Evolutionary conservation across 1,140 invertebrate species (phyloP).

Genomic region (Hylyphantes graminicola): DNA sequence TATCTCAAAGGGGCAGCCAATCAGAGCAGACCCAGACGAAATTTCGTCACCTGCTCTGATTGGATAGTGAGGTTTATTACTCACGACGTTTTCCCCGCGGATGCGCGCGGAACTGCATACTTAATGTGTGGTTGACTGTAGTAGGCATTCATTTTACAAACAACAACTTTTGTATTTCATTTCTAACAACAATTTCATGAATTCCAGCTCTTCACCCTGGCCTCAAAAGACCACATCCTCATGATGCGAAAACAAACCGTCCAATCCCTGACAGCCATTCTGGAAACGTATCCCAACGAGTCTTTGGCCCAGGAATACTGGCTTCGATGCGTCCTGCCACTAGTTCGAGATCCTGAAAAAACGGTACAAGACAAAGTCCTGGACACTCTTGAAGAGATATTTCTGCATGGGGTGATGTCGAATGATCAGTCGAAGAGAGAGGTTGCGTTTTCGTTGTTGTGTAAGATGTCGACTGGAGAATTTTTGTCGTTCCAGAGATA

Average conservation of each 20-base stretch:
- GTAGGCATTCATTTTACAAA: too few species aligned
- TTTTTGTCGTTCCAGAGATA: conserved; percentile 66
- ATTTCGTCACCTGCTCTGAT: too few species aligned
- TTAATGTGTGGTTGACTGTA: too few species aligned
- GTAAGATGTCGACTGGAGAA: conserved; percentile 64
- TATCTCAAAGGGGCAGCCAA: too few species aligned
- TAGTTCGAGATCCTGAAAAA: conserved; percentile 73
- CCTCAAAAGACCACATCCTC: conserved; percentile 70
- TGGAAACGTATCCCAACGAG: conserved; percentile 69
- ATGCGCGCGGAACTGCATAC: too few species aligned
- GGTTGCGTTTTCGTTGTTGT: conserved; percentile 67
- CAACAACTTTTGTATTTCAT: too few species aligned
- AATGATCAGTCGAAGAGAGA: conserved; percentile 49
- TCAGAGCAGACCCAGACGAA: too few species aligned
- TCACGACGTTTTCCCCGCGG: too few species aligned
- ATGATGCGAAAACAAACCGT: conserved; percentile 73
- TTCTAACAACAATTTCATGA: conserved; percentile 5
- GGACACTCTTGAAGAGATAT: conserved; percentile 67
- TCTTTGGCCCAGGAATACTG: conserved; percentile 69
- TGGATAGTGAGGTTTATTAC: too few species aligned
- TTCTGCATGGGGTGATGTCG: conserved; percentile 64
- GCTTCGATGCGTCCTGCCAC: conserved; percentile 72
- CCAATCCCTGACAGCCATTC: conserved; percentile 71
- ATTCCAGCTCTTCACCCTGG: conserved; percentile 71
- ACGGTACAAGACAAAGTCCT: conserved; percentile 75